These are phyloP conservation scores for Blera fallax DNA, from an alignment of 2,888 invertebrate species.

Conservation along the genomic window DNA sequence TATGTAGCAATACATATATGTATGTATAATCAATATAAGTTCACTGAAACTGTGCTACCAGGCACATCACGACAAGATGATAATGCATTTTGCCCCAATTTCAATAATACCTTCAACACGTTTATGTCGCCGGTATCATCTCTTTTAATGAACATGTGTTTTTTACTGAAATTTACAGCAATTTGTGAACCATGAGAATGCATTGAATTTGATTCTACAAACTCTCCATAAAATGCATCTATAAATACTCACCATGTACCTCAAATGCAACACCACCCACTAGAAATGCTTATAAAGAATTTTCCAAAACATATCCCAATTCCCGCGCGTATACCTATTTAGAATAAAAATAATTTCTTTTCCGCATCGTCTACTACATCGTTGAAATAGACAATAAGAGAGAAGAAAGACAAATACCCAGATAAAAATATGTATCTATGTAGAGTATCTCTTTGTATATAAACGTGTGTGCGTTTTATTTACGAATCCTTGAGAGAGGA, in stretches of 20 bases:
- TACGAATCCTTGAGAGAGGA: constrained; percentile 57
- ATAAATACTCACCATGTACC: neutral
- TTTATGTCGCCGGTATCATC: no score
- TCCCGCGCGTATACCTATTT: constrained; percentile 35
- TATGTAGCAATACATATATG: no score
- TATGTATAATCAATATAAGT: no score
- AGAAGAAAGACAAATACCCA: constrained; percentile 14
- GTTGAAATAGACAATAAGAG: constrained; percentile 34
- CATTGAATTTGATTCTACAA: neutral
- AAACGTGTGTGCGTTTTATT: constrained; percentile 28
- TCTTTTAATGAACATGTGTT: neutral
- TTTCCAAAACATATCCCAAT: neutral
- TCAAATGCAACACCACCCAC: constrained; percentile 14
- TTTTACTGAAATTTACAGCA: neutral
- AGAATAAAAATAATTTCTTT: constrained; percentile 56
- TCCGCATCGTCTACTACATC: constrained; percentile 51
- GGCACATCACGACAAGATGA: no score
- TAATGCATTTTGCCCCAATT: no score
- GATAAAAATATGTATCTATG: constrained; percentile 13
- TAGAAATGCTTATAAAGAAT: neutral
- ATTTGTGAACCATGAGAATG: neutral
- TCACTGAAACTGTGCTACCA: no score
- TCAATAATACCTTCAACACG: no score
- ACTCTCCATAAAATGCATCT: neutral
- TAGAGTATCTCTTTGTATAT: constrained; percentile 12